Conservation (phyloP, 2,888 invertebrate species). For the Diabrotica balteata region DNA sequence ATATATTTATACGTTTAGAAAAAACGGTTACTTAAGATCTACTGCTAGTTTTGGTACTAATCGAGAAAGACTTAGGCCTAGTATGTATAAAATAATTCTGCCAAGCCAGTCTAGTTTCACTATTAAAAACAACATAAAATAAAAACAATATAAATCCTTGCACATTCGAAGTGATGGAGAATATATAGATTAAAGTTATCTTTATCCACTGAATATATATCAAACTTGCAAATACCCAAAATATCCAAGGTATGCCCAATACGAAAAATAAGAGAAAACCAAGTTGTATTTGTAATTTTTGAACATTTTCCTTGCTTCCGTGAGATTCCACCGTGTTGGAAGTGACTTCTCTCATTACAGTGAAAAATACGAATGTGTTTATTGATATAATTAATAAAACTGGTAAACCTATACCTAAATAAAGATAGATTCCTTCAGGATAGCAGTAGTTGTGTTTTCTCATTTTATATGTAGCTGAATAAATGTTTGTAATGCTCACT, state of each 20-base stretch:
- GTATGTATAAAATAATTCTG: constrained; percentile 25
- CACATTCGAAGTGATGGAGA: constrained; percentile 64
- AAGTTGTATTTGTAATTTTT: constrained; percentile 65
- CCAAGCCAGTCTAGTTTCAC: constrained; percentile 67
- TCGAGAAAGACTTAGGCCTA: constrained; percentile 17
- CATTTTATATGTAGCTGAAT: constrained; percentile 62
- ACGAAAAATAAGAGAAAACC: constrained; percentile 68
- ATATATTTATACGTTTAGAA: too few species aligned
- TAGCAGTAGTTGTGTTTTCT: constrained; percentile 64
- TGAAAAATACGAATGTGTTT: constrained; percentile 66
- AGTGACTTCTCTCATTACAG: constrained; percentile 65
- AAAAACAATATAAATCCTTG: constrained; percentile 70
- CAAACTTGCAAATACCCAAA: constrained; percentile 64
- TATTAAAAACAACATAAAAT: constrained; percentile 68
- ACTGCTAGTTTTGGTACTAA: constrained; percentile 24
- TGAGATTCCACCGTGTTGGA: constrained; percentile 50
- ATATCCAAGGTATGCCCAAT: constrained; percentile 69
- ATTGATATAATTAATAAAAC: constrained; percentile 63
- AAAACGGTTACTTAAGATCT: constrained; percentile 2
- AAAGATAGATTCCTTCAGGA: constrained; percentile 64
- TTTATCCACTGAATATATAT: constrained; percentile 44
- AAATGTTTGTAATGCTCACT: constrained; percentile 61
- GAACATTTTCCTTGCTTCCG: constrained; percentile 59
- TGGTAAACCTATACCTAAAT: constrained; percentile 66
- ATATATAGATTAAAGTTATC: constrained; percentile 60